phyloP scores from a whole-genome alignment of 92 coral and sea anemone genomes.

The Chrysogorgia sp. region DNA sequence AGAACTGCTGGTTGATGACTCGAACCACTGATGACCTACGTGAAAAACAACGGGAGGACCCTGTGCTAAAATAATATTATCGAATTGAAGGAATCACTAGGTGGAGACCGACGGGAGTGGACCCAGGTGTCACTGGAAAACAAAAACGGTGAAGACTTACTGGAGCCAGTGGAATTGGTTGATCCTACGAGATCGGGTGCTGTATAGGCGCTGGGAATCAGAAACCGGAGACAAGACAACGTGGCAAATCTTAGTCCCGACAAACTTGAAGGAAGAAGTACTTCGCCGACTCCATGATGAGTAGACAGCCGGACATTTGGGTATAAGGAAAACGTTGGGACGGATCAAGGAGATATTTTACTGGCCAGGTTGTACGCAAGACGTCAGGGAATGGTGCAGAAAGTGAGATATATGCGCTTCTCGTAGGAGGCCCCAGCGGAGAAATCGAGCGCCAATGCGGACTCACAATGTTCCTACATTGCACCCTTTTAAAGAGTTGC shows the following conservation, averaged over 20 bases:
- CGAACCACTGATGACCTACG: too few species aligned
- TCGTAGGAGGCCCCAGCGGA: not conserved
- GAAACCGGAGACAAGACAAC: too few species aligned
- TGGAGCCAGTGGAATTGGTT: conserved; percentile 25
- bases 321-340: conserved; percentile 27
- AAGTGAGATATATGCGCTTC: conserved; percentile 17
- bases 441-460: not conserved
- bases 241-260: conserved; percentile 25
- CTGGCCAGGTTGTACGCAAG: conserved; percentile 32
- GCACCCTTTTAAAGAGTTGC: conserved; percentile 55
- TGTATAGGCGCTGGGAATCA: too few species aligned
- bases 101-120: conserved; percentile 24
- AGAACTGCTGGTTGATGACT: too few species aligned
- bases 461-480: conserved; percentile 23
- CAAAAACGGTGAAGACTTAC: too few species aligned
- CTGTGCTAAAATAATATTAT: not conserved
- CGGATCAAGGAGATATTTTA: conserved; percentile 29
- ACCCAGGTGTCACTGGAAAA: not conserved
- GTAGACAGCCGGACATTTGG: conserved; percentile 46
- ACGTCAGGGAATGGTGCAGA: conserved; percentile 35
- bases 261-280: conserved; percentile 14
- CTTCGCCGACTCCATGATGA: conserved; percentile 25
- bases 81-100: not conserved
- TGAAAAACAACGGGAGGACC: not conserved
- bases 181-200: conserved; percentile 19